A percentile compares a stretch with the other conserved stretches of the same genome.
Conservation (phyloP, 2,113 vertebrate genomes). For the Syngnathoides biaculeatus region DNA sequence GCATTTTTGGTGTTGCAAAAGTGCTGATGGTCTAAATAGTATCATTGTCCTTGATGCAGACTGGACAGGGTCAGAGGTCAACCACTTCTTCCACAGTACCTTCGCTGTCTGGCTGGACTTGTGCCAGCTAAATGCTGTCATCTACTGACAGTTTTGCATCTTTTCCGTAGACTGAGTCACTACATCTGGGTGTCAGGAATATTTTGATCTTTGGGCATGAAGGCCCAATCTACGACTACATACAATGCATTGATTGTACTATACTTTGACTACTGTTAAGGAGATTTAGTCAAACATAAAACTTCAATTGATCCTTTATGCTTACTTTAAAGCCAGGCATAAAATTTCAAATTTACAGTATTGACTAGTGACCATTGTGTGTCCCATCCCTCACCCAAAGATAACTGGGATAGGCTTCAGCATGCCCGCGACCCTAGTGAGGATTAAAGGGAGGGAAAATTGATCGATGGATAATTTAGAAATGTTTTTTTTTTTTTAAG, state of each 20-base stretch:
- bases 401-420: too few species aligned
- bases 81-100: constrained; percentile 47
- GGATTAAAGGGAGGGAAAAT: too few species aligned
- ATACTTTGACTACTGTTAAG: too few species aligned
- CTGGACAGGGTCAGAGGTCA: constrained; percentile 59
- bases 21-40: constrained; percentile 41
- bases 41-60: constrained; percentile 59
- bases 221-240: background rate
- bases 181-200: constrained; percentile 39
- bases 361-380: too few species aligned
- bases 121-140: constrained; percentile 55
- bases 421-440: too few species aligned
- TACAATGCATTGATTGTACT: background rate
- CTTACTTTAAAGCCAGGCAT: too few species aligned
- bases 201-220: constrained; percentile 31
- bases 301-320: too few species aligned
- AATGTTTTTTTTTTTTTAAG: too few species aligned
- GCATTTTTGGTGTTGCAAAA: constrained; percentile 29
- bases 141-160: constrained; percentile 48
- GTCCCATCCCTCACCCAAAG: too few species aligned
- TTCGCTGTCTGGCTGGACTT: constrained; percentile 53
- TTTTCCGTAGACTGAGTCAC: constrained; percentile 52
- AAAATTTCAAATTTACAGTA: too few species aligned
- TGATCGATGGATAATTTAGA: too few species aligned
- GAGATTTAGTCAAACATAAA: too few species aligned